phyloP scores from a whole-genome alignment of 2,888 invertebrate genomes.

The Melipona beecheii region DNA sequence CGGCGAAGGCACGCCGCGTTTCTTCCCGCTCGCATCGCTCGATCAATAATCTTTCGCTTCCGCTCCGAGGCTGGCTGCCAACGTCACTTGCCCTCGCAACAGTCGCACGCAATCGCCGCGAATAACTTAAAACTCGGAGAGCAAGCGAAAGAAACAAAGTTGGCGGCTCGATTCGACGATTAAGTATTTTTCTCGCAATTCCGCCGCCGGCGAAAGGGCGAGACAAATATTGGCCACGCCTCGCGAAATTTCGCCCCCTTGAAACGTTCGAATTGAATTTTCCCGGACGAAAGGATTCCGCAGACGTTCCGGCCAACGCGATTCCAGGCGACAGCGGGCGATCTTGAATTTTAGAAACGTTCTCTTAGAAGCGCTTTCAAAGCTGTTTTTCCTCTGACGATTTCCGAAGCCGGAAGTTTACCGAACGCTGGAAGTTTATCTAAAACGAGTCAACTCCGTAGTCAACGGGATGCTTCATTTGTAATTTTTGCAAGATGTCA shows the following conservation, averaged over 20 bases:
- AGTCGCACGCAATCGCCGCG: not conserved
- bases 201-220: not conserved
- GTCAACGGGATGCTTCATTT: too few relatives aligned
- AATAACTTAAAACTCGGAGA: not conserved
- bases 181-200: not conserved
- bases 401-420: too few relatives aligned
- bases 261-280: slow-evolving; percentile 30
- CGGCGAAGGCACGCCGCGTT: not conserved
- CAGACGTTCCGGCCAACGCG: not conserved
- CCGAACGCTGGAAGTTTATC: too few relatives aligned
- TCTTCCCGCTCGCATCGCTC: not conserved
- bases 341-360: not conserved
- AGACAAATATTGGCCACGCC: not conserved
- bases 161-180: slow-evolving; percentile 6
- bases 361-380: not conserved
- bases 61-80: not conserved
- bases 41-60: slow-evolving; percentile 51
- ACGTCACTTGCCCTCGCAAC: not conserved
- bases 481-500: too few relatives aligned
- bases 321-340: not conserved
- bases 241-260: not conserved
- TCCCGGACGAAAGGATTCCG: not conserved
- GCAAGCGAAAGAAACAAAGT: too few relatives aligned
- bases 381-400: not conserved
- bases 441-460: too few relatives aligned